These are phyloP conservation scores for Paracentrotus lividus DNA, from an alignment of 53 echinoderm and acorn worm species.

Conservation along the genomic window DNA sequence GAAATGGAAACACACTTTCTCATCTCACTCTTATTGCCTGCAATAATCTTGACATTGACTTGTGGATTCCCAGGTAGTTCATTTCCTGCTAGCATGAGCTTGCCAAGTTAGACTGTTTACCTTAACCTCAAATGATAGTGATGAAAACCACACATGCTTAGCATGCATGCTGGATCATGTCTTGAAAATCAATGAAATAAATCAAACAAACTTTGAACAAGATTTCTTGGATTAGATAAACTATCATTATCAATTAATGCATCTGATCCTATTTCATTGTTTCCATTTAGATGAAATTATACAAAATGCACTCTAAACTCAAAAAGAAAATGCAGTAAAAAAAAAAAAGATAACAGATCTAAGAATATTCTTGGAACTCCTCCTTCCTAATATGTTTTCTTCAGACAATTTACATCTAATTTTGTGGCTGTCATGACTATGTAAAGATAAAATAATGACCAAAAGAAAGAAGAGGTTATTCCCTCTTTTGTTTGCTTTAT, in stretches of 20 bases:
- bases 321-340: background rate
- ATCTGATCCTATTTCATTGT: background rate
- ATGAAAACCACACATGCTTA: slow-evolving; percentile 28
- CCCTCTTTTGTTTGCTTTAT: no score
- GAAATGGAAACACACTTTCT: no score
- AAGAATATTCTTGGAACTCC: background rate
- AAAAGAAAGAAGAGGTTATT: no score
- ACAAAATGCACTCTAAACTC: no score
- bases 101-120: slow-evolving; percentile 50
- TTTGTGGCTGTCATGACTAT: no score
- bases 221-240: no score
- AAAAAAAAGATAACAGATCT: background rate
- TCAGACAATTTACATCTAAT: background rate
- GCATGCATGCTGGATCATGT: slow-evolving; percentile 5
- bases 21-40: background rate
- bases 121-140: slow-evolving; percentile 11
- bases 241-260: background rate
- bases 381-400: background rate
- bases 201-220: background rate
- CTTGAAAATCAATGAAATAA: background rate
- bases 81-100: slow-evolving; percentile 57
- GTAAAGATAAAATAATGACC: no score
- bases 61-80: slow-evolving; percentile 58
- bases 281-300: no score
- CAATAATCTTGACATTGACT: slow-evolving; percentile 58